Percentiles rank a stretch among this genome's conserved stretches.
Conservation (phyloP, 2,797 vertebrate genomes). For the Pogonophryne albipinna region DNA sequence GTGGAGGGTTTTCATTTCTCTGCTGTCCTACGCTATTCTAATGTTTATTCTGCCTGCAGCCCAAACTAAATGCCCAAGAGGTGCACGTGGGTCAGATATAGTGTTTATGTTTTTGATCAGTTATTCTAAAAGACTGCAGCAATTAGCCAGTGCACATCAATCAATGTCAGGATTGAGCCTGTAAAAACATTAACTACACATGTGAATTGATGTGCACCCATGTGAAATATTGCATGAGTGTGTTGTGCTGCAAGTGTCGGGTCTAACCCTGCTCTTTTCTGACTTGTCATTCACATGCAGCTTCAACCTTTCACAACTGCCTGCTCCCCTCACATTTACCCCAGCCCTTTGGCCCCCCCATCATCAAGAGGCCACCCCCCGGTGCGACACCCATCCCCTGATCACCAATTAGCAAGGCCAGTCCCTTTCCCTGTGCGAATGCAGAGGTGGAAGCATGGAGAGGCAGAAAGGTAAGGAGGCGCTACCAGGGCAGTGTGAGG, state of each 20-base stretch:
- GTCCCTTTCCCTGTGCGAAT: constrained; percentile 30
- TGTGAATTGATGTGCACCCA: constrained; percentile 8
- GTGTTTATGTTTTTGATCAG: constrained; percentile 37
- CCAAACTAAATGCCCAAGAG: constrained; percentile 25
- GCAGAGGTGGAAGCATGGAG: constrained; percentile 52
- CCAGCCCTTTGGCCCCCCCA: constrained; percentile 42
- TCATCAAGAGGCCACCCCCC: constrained; percentile 63
- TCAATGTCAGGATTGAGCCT: constrained; percentile 40
- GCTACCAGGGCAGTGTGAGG: constrained; percentile 63
- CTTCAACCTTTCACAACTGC: constrained; percentile 60
- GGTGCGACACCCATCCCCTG: constrained; percentile 66
- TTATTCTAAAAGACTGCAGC: constrained; percentile 34
- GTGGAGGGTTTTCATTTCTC: constrained; percentile 63
- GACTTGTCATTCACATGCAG: constrained; percentile 54
- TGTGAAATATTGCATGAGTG: constrained; percentile 26
- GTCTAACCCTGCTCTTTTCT: constrained; percentile 25
- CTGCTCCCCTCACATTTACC: constrained; percentile 45
- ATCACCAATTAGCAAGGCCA: constrained; percentile 77
- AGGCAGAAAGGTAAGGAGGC: constrained; percentile 62
- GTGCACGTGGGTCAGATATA: constrained; percentile 16
- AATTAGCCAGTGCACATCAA: constrained; percentile 46
- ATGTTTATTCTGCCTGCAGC: constrained; percentile 66
- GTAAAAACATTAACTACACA: constrained; percentile 36
- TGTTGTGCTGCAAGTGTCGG: constrained; percentile 18
- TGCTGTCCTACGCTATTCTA: constrained; percentile 57